Evolutionary conservation across 2,888 invertebrate genomes (phyloP), one percentile per base, ranked within the genome.

Genomic region (Pecten maximus): DNA sequence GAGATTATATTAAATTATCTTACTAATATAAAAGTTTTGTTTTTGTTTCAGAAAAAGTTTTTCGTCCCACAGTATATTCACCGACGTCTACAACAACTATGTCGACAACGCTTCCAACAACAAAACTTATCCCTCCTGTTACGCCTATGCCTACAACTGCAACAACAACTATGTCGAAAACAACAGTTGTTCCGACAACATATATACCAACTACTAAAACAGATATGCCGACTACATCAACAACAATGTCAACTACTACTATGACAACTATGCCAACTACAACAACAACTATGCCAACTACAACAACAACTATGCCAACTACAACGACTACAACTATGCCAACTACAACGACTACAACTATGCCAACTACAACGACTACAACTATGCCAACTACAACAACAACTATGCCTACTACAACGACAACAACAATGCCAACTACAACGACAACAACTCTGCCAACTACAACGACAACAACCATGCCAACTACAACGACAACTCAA

Each of bases 371-470:
- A 39, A 54, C 40, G 19, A 88, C 50, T 12, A 50, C 39, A 48
- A 60, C n/a, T 19, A 39, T 35, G 88, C 54, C 60, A 39, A 88
- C 10, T 12, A 60, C 88, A 88, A 88, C 88, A 88, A 40, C 88
- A 88, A 88, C n/a, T n/a, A 19, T 44, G n/a, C 40, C 88, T 1
- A 88, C 88, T 10, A 88, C 35, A 39, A 39, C 35, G 15, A 35
- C n/a, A 12, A 40, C 40, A 88, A 88, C 88, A 6, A 35, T 74
- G 28, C 35, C 28, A 39, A 40, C 88, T 0, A 35, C 44, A 39
- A 40, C 40, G 16, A 28, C 48, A 50, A 50, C 39, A 39, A 35
- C 54, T 40, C 35, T n/a, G 40, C 48, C 50, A 19, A 88, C 88
- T 16, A 88, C 88, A 40, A 35, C 40, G 12, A 50, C 60, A 88